Base-by-base conservation (phyloP, 2,113 vertebrate genomes). In the Sinocyclocheilus maitianheensis region DNA sequence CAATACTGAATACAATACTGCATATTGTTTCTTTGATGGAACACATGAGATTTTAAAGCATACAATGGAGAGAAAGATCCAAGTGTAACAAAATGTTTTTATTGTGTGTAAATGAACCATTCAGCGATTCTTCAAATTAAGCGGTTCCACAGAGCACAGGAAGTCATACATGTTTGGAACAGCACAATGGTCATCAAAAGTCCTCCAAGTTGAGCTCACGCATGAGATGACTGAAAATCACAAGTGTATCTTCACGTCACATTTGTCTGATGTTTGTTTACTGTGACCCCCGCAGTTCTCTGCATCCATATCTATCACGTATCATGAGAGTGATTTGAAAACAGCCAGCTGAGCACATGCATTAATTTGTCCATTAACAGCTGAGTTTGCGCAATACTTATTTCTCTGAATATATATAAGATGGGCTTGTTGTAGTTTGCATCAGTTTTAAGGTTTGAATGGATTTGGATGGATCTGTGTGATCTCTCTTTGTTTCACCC, bases 261-360 rank as follows among this genome's bases (percentile, higher is more conserved):
- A 1, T 30, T 26, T 53, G 46, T 55, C 48, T 34, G 76, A 58
- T 1, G 51, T 16, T 53, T 22, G 16, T 77, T 85, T 58, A 46
- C 43, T 46, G 43, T 46, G 43, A 46, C 40, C 40, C 37, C 37
- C 1, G 3, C 22, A 14, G 55, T 67, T 30, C 46, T 83, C 6
- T 37, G 11, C 26, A 18, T 48, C 46, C 34, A 3, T 16, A 40
- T 37, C 58, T 12, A 8, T 46, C 40, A 51, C 8, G 81, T 94
- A 67, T 92, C 93, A 3, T 58, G 55, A 63, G 90, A 84, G 34
- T 74, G 89, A 10, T 89, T 8, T 0, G 94, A 91, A 86, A 94
- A 95, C 46, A 99, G 93, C 98, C 98, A 99, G 71, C 71, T 92
- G 74, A 98, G 91, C 62, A 99, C 95, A 0, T 93, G 30, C 30